Percentiles rank a stretch among this genome's conserved stretches.
Evolutionary conservation across 2,113 vertebrate species (phyloP).

Genomic region (Upupa epops): DNA sequence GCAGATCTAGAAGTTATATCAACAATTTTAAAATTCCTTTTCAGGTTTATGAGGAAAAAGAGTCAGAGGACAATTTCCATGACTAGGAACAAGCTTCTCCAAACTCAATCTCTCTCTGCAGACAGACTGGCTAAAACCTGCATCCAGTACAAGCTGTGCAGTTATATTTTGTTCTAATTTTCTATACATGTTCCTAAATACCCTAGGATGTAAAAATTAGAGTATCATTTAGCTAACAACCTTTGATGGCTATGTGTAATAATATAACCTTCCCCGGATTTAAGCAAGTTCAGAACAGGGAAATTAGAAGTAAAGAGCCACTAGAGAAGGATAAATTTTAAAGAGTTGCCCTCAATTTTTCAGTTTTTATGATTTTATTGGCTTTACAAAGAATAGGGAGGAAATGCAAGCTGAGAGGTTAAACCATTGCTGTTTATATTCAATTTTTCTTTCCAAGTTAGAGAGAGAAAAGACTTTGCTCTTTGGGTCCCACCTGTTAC

Average conservation of each 20-base stretch:
- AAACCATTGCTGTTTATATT: not conserved
- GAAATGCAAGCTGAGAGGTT: not conserved
- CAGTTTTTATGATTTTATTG: constrained; percentile 25
- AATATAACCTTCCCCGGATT: constrained; percentile 28
- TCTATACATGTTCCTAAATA: not conserved
- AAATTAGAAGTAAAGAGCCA: constrained; percentile 49
- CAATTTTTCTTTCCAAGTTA: not conserved
- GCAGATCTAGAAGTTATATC: not conserved
- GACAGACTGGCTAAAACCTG: not conserved
- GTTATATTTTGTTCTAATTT: constrained; percentile 23
- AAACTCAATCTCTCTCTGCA: not conserved
- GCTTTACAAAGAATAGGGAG: not conserved
- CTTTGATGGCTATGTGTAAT: not conserved
- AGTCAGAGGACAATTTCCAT: not conserved
- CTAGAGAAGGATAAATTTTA: constrained; percentile 42
- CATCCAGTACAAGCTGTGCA: not conserved
- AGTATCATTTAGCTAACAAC: constrained; percentile 27
- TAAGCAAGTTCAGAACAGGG: constrained; percentile 22
- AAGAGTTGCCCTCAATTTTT: constrained; percentile 22
- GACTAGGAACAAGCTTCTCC: not conserved
- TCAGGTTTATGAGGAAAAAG: not conserved
- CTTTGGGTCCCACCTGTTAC: not conserved
- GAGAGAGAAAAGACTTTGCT: not conserved
- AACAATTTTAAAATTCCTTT: not conserved
- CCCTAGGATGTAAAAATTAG: constrained; percentile 24